Evolutionary conservation across 2,797 vertebrate genomes (phyloP), one percentile per base, ranked within the genome.

Genomic region (Columba guinea): DNA sequence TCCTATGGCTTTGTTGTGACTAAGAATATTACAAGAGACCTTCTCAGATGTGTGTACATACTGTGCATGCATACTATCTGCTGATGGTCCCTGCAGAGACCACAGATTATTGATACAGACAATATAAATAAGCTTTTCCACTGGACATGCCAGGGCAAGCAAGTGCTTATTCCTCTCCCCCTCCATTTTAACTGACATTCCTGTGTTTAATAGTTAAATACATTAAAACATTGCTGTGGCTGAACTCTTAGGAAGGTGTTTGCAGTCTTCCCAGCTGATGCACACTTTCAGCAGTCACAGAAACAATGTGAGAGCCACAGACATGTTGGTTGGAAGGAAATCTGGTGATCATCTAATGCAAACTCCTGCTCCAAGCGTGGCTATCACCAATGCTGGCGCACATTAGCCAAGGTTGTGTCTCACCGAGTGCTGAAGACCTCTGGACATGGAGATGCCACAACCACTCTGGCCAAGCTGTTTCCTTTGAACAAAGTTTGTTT

Each of bases 101-200:
- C 2, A 4, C 46, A 77, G 30, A n/a, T 46, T 75, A 51, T 28
- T 64, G 65, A 51, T 35, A 37, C 5, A 59, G 55, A 63, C n/a
- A 21, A 37, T 27, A 62, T 37, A 37, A 92, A 84, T 17, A 51
- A 22, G 13, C 58, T 32, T 7, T 3, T 90, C 26, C 12, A 37
- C 3, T 26, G 27, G 28, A 51, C 26, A 18, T 14, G 13, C 4
- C 39, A 46, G 30, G 28, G 13, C 0, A 2, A 87, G 32, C 9
- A 84, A 85, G 52, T 30, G 8, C 6, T 59, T 67, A 23, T 26
- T 68, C 44, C n/a, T 23, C 12, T 30, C 1, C 4, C 24, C 3
- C 24, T 48, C 17, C 8, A 5, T 13, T 89, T 77, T 59, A 59
- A 35, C 11, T 49, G 37, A 10, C 13, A 15, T 62, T 89, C 22